Evolutionary conservation across 2,888 invertebrate genomes (phyloP), one percentile per base, ranked within the genome.

Genomic region (Horisme vitalbata): DNA sequence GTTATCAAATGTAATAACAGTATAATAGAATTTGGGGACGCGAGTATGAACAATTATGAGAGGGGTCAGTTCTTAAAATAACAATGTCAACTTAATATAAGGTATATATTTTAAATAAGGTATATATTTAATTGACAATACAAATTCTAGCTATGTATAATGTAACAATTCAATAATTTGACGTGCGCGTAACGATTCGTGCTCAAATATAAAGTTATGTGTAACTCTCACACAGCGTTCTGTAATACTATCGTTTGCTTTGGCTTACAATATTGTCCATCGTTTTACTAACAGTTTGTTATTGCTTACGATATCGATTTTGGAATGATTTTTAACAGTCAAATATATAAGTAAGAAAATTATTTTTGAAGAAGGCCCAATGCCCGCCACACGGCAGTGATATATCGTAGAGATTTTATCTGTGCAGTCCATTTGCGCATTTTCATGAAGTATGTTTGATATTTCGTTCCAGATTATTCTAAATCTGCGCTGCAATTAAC

Each of bases 241-340:
- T 61, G 62, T 82, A 82, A 84, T 84, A 85, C 84, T 83, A 36
- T 76, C 68, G 68, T 78, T 75, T 63, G 65, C 73, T 85, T 85
- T 85, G 83, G 83, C 83, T 75, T 75, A 53, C 43, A 45, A 47
- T 55, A 57, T 60, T 57, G 51, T 57, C 56, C 48, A 55, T 52
- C 33, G 38, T 51, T 43, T n/a, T 14, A 48, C 36, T 46, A 38
- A 20, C 47, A 47, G 24, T 33, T 54, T 49, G 51, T 36, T 48
- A 57, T 49, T 55, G 47, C 27, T 48, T 45, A 38, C 41, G 26
- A 13, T 27, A 35, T 27, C n/a, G 37, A 9, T 28, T 38, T 36
- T 32, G 49, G 46, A 52, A 48, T 52, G 39, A 41, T 47, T 31
- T 12, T 41, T 31, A 21, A 14, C 31, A 38, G 45, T 35, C 48